Conservation (phyloP, 2,888 invertebrate species). For the Oeneis ivallda region DNA sequence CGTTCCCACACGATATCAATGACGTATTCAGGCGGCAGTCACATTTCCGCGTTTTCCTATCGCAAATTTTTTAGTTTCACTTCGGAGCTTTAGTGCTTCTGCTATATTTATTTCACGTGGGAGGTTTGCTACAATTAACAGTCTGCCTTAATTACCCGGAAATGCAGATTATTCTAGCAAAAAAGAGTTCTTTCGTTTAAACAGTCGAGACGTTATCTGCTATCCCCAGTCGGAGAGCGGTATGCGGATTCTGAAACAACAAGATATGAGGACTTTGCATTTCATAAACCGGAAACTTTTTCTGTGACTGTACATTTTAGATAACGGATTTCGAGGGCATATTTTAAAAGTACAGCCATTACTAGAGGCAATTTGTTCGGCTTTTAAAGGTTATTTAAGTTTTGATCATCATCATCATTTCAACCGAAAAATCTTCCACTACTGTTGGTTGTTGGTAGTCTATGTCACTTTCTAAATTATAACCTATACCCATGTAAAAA, state of each 20-base stretch:
- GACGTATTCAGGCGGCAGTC: no score
- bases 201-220: slow-evolving; percentile 14
- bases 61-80: no score
- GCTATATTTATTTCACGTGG: no score
- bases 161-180: background rate
- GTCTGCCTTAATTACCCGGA: background rate
- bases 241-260: slow-evolving; percentile 29
- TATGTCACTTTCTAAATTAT: no score
- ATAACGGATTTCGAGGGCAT: slow-evolving; percentile 11
- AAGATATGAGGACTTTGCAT: slow-evolving; percentile 33
- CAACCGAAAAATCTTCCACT: no score
- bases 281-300: slow-evolving; percentile 27
- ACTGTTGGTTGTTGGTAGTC: no score
- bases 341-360: slow-evolving; percentile 6
- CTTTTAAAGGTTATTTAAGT: background rate
- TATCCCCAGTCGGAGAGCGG: slow-evolving; percentile 8
- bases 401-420: background rate
- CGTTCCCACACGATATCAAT: no score
- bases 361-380: background rate
- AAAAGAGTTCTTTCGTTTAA: slow-evolving; percentile 12
- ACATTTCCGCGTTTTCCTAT: no score
- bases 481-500: no score
- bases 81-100: no score
- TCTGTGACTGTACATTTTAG: slow-evolving; percentile 16
- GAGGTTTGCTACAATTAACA: no score